phyloP scores from a whole-genome alignment of 1,140 invertebrate species.

The Lordiphosa collinella region DNA sequence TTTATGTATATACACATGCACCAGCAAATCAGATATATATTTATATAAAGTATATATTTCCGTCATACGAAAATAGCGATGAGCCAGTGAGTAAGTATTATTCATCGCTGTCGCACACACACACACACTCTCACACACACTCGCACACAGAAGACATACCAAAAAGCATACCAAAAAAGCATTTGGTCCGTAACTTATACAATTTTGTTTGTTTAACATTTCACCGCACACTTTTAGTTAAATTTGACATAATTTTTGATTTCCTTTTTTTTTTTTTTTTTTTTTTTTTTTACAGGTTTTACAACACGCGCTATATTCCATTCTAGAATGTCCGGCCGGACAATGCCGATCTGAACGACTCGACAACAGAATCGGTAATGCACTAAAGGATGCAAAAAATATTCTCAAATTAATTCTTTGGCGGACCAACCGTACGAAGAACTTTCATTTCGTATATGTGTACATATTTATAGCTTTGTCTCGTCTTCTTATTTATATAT shows the following conservation, averaged over 20 bases:
- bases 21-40: conserved; percentile 11
- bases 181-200: conserved; percentile 4
- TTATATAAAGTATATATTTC: conserved; percentile 40
- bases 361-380: conserved; percentile 78
- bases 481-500: conserved; percentile 47
- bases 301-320: conserved; percentile 5
- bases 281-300: conserved; percentile 9
- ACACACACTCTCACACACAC: conserved; percentile 27
- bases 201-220: not conserved
- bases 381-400: conserved; percentile 79
- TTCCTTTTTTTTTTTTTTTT: conserved; percentile 47
- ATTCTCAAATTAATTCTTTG: conserved; percentile 71
- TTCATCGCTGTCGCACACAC: conserved; percentile 45
- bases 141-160: conserved; percentile 16
- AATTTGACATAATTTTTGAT: conserved; percentile 28
- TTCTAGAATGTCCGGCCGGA: conserved; percentile 27
- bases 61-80: conserved; percentile 70
- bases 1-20: conserved; percentile 11
- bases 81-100: conserved; percentile 61
- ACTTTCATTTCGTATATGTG: conserved; percentile 59
- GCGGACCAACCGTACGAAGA: conserved; percentile 15
- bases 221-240: too few species aligned
- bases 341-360: conserved; percentile 66
- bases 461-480: conserved; percentile 75
- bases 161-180: conserved; percentile 7